A percentile compares a stretch with the other conserved stretches of the same genome.
Conservation (phyloP, 2,888 invertebrate species). For the Syritta pipiens region DNA sequence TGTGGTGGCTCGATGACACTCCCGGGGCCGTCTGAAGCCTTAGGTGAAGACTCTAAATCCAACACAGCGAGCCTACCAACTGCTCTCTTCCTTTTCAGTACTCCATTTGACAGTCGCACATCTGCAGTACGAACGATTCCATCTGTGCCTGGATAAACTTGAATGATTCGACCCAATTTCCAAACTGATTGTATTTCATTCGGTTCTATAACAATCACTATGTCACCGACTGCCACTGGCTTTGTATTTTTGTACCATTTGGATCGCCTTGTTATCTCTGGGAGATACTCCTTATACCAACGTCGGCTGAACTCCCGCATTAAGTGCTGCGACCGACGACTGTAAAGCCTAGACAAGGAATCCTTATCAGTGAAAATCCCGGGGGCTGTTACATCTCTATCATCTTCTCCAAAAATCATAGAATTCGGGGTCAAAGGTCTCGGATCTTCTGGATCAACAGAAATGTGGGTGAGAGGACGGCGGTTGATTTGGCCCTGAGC, state of each 20-base stretch:
- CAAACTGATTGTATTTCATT: background rate
- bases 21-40: background rate
- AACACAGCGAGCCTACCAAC: background rate
- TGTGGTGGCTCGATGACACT: background rate
- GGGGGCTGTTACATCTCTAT: no score
- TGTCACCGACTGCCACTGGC: background rate
- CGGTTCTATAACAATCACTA: background rate
- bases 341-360: no score
- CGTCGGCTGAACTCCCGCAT: no score
- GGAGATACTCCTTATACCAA: no score
- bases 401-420: no score
- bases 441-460: no score
- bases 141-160: background rate
- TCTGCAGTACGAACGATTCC: background rate
- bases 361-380: no score
- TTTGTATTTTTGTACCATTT: background rate
- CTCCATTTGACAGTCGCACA: background rate
- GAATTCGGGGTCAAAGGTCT: no score
- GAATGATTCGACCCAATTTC: background rate
- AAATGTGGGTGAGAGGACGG: conserved; percentile 1
- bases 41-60: background rate
- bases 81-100: background rate
- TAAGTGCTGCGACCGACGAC: no score
- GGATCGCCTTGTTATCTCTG: background rate
- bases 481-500: conserved; percentile 12